Evolutionary conservation across 2,888 invertebrate species (phyloP).

Genomic region (Boloria euphrosyne): DNA sequence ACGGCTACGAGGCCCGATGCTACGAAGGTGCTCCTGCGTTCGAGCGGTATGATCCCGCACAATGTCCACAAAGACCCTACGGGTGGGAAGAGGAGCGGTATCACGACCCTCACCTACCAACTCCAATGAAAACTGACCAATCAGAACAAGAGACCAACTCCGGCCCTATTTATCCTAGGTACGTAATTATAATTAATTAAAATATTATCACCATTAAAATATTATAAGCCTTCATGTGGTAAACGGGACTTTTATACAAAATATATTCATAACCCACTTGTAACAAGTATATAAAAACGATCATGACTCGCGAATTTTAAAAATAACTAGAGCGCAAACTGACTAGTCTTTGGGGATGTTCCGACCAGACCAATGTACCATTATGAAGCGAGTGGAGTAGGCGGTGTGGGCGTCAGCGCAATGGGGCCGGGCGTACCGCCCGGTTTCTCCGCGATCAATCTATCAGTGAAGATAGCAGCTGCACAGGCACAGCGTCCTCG

Average conservation of each 20-base stretch:
- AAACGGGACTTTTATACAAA: conserved; percentile 62
- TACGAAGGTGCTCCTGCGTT: conserved; percentile 79
- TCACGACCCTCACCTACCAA: conserved; percentile 82
- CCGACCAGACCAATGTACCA: conserved; percentile 89
- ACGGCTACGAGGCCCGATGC: conserved; percentile 77
- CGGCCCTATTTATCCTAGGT: conserved; percentile 89
- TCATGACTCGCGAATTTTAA: conserved; percentile 16
- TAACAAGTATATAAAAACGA: conserved; percentile 10
- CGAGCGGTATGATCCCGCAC: conserved; percentile 79
- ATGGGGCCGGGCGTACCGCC: conserved; percentile 87
- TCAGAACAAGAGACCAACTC: conserved; percentile 85
- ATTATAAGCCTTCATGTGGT: conserved; percentile 63
- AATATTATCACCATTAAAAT: conserved; percentile 14
- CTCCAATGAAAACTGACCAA: conserved; percentile 87
- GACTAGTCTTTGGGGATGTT: conserved; percentile 47
- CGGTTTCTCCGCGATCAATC: conserved; percentile 90
- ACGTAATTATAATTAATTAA: conserved; percentile 46
- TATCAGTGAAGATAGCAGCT: conserved; percentile 92
- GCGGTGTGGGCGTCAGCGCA: conserved; percentile 84
- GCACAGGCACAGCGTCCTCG: conserved; percentile 87
- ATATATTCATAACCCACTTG: conserved; percentile 12
- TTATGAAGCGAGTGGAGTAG: conserved; percentile 84
- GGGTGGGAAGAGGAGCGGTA: conserved; percentile 83
- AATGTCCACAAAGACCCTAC: conserved; percentile 76
- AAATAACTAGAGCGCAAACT: conserved; percentile 16